Evolutionary conservation across 2,113 vertebrate genomes (phyloP), one percentile per base, ranked within the genome.

Genomic region (Thryonomys swinderianus): DNA sequence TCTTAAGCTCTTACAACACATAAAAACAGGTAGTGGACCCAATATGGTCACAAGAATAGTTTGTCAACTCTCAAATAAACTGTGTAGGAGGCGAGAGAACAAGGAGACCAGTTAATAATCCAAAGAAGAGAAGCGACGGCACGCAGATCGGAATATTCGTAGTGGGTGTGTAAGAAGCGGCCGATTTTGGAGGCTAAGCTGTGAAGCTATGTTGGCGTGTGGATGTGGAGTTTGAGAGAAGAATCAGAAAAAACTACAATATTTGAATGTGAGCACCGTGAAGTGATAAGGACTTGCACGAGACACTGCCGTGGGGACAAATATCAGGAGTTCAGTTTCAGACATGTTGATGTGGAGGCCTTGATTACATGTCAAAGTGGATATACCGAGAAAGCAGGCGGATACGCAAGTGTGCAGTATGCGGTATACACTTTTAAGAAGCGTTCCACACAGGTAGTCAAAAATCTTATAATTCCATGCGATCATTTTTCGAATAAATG

Each of bases 141-240:
- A n/a, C 61, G n/a, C 27, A 61, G 62, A 76, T 42, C 2, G 61
- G 32, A 61, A 21, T 48, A 64, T 32, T 7, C n/a, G 45, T 18
- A 59, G 16, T 23, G 42, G 45, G 42, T 32, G 25, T 78, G 5
- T 57, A 94, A 86, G 32, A 73, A 91, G 42, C 17, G 18, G 20
- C 40, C 78, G n/a, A 51, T 71, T 32, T 74, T 76, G 66, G 61
- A 78, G 18, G 34, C 40, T 82, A 64, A 95, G 16, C 59, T 37
- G n/a, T n/a, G 84, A 81, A 37, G 57, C n/a, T 23, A 51, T 90
- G 85, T 42, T n/a, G n/a, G n/a, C n/a, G n/a, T 90, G 25, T 89
- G 66, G 30, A 82, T 59, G 34, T 32, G 48, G 45, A 48, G 3
- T 34, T 14, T 64, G 9, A 95, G 42, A 85, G 76, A 76, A 62